These are phyloP conservation scores for Thymelicus lineola DNA, from an alignment of 2,888 invertebrate genomes.

Conservation along the genomic window DNA sequence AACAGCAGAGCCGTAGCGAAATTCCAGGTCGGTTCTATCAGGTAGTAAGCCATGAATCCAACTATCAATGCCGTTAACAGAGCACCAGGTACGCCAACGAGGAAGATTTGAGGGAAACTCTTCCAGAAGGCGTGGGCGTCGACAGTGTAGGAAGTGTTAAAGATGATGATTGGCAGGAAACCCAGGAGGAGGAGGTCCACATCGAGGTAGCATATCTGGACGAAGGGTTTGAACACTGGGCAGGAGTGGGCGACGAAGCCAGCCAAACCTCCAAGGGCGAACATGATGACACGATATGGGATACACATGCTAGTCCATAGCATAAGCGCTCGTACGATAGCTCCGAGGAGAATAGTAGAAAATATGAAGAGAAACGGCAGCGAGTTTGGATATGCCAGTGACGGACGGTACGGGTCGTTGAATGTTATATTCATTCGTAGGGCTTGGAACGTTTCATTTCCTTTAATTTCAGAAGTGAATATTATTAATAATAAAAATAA, in stretches of 20 bases:
- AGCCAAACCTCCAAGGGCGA: conserved; percentile 65
- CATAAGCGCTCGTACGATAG: conserved; percentile 65
- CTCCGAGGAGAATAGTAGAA: conserved; percentile 63
- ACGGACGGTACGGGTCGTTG: conserved; percentile 54
- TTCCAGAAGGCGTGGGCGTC: conserved; percentile 75
- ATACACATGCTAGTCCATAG: conserved; percentile 63
- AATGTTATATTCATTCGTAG: conserved; percentile 39
- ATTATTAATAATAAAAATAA: not conserved
- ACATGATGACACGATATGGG: conserved; percentile 75
- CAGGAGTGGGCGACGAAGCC: conserved; percentile 67
- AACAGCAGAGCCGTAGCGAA: conserved; percentile 67
- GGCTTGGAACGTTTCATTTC: not conserved
- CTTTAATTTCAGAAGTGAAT: not conserved
- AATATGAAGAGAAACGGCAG: conserved; percentile 68
- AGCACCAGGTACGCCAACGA: conserved; percentile 69
- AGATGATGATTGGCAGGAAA: conserved; percentile 69
- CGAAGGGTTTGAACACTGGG: conserved; percentile 64
- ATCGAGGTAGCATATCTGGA: conserved; percentile 66
- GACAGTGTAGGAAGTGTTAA: conserved; percentile 70
- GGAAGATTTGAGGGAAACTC: conserved; percentile 68
- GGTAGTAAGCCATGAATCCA: conserved; percentile 68
- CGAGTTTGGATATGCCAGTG: conserved; percentile 62
- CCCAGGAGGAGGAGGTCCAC: conserved; percentile 61
- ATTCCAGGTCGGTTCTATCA: conserved; percentile 70
- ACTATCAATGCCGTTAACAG: conserved; percentile 65